Base-by-base conservation (phyloP, 2,113 vertebrate species). In the Circaetus cinerascens region DNA sequence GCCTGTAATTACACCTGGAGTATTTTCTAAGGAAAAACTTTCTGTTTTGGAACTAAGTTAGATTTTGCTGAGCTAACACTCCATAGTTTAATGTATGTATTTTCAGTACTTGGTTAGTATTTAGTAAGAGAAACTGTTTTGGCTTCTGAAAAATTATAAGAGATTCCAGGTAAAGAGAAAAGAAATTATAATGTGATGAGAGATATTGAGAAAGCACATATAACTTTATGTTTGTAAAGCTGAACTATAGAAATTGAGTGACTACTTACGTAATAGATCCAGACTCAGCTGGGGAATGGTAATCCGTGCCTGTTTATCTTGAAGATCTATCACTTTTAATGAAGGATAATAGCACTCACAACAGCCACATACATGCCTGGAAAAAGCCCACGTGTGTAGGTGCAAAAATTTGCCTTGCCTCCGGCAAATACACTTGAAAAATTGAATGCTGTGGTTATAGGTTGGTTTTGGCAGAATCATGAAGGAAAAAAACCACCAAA, bases 161-260 rank as follows among this genome's bases (percentile, higher is more conserved):
- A 81, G 62, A 76, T 93, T 96, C 96, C 86, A 93, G 87, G 92
- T 83, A 74, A 91, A 88, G 84, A 43, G 83, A 77, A 59, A 59
- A 90, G 73, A 96, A 95, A 98, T 97, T 95, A 67, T 95, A 89
- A 96, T 43, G 96, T 97, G 96, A 97, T 97, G 97, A 97, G 94
- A 97, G 96, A 96, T n/a, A 38, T 41, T 68, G 76, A 64, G 83
- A 87, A 86, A 88, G 76, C 81, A 41, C 43, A 48, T 72, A 53
- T 38, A 86, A n/a, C 63, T 93, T 86, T 18, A 40, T 87, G 82
- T 93, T 92, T 81, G 71, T 87, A 79, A 94, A 94, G 74, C 86
- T 92, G 90, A 95, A 53, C 69, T 93, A 45, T 22, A 90, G 96
- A 90, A 95, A 90, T 68, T 48, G 36, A 82, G 53, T 73, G 57